Base-by-base conservation (phyloP, 1,140 invertebrate species). In the Chrysomallon squamiferum region DNA sequence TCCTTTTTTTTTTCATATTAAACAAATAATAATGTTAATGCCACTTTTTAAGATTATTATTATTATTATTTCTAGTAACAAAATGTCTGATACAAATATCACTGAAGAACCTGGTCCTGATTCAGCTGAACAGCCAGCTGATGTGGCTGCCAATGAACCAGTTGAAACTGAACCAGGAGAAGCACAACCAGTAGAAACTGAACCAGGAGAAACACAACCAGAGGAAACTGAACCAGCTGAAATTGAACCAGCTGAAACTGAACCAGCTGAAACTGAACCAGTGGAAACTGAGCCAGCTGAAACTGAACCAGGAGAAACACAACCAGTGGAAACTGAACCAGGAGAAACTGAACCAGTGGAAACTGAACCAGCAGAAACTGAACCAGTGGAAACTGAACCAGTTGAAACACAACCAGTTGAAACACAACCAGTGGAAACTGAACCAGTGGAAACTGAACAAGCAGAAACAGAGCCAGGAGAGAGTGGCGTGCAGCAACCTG, bases 311-410 rank as follows among this genome's bases (percentile, higher is more conserved):
- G 5, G 20, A 20, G 29, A 32, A 7, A 49, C 54, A 43, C 49
- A 47, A 43, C 20, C 56, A 18, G 29, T 15, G 18, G 27, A 63
- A 43, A 20, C 15, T 41, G 58, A 27, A 49, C 61, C 57, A 54
- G 50, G 29, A 27, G 57, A 54, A 43, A 59, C 58, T 47, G 59
- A 32, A 6, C 33, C 47, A 59, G 22, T 38, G 6, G 18, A 59
- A 59, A 43, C 65, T n/a, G 62, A 61, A 62, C 32, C 62, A 58
- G 33, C 29, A 29, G 27, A 38, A 15, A 29, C 54, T 9, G 57
- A 54, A 30, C 29, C 18, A 15, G 22, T 52, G 11, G 41, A 47
- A 57, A 27, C 33, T 13, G 30, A 59, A 49, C 15, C 54, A 45
- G 56, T 33, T 25, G 64, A 66, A 27, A 33, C 59, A 30, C 45